A percentile compares a stretch with the other conserved stretches of the same genome.
phyloP scores from a whole-genome alignment of 2,113 vertebrate species.

The Chelonoidis abingdonii region DNA sequence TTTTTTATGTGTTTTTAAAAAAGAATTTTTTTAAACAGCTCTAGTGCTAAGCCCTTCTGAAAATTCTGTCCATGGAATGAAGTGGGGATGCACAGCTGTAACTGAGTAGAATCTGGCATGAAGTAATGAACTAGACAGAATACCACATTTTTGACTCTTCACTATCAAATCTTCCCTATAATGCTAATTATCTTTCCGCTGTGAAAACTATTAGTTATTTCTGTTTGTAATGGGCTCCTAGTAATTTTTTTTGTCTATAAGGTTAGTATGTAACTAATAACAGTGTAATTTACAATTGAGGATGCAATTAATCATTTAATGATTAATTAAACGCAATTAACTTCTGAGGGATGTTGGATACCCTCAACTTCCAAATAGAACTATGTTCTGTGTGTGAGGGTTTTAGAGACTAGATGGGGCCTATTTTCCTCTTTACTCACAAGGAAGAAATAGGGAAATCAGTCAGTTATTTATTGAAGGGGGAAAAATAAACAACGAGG shows the following conservation, averaged over 20 bases:
- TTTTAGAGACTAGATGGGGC: neutral
- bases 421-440: neutral
- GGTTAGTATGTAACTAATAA: neutral
- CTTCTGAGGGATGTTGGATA: neutral
- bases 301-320: neutral
- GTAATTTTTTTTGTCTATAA: neutral
- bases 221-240: neutral
- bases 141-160: neutral
- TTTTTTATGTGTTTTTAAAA: constrained; percentile 9
- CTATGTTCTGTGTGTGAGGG: neutral
- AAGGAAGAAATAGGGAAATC: neutral
- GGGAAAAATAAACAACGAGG: too few species aligned
- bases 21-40: neutral
- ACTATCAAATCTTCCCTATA: neutral
- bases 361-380: neutral
- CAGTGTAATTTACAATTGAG: accelerated
- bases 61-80: accelerated
- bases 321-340: neutral
- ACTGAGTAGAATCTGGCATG: accelerated
- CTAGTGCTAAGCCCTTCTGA: neutral
- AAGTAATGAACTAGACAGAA: neutral
- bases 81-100: neutral
- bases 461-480: neutral
- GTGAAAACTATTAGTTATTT: constrained; percentile 9
- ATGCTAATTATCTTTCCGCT: neutral